A percentile compares a stretch with the other conserved stretches of the same genome.
Evolutionary conservation across 1,140 invertebrate species (phyloP).

Genomic region (Saccostrea cuccullata): DNA sequence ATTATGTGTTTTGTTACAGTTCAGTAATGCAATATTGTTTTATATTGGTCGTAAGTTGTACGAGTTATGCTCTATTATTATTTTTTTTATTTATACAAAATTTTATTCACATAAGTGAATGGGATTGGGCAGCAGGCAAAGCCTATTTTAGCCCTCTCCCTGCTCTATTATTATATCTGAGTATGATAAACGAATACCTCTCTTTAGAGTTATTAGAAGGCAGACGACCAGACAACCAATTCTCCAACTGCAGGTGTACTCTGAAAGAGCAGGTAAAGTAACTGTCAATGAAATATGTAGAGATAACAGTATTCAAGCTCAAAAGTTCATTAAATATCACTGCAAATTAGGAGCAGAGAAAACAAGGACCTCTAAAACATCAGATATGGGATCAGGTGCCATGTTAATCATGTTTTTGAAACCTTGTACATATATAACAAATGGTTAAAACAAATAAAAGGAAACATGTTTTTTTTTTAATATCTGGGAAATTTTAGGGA

Average conservation of each 20-base stretch:
- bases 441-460: background rate
- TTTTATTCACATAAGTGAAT: too few species aligned
- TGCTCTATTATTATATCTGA: too few species aligned
- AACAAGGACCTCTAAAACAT: background rate
- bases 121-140: too few species aligned
- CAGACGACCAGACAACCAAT: background rate
- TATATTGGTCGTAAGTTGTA: too few species aligned
- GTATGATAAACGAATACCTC: background rate
- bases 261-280: background rate
- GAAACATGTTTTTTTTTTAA: too few species aligned
- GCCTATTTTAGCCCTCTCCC: too few species aligned
- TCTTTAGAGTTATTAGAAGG: background rate
- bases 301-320: background rate
- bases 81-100: too few species aligned
- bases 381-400: background rate
- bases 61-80: too few species aligned
- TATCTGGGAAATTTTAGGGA: too few species aligned
- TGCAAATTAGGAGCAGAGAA: background rate
- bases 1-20: too few species aligned
- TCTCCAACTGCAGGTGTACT: conserved; percentile 12
- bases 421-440: background rate
- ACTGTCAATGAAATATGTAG: background rate
- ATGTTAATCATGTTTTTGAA: background rate
- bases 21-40: too few species aligned
- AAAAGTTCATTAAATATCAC: too few species aligned